Evolutionary conservation across 2,888 invertebrate genomes (phyloP), one percentile per base, ranked within the genome.

Genomic region (Hipparchia semele): DNA sequence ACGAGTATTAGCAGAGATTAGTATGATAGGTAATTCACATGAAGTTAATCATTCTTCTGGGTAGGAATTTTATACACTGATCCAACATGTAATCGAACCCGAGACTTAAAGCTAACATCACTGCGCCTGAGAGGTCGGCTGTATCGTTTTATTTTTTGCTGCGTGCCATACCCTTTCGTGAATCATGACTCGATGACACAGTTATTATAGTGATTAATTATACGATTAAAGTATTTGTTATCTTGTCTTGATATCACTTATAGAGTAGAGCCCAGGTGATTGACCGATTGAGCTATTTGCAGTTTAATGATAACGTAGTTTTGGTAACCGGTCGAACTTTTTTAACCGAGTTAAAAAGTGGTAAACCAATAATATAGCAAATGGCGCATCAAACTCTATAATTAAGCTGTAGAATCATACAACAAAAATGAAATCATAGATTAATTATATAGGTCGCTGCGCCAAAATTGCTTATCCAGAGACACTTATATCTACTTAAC

Each of bases 271-370:
- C 64, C 49, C 49, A 23, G 64, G 64, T 49, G 49, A 10, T 51
- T 64, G 64, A 64, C 64, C 64, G 64, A 64, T 64, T 64, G 64
- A 64, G 23, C n/a, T 13, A 49, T 64, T 49, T 51, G 49, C 8
- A 13, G 23, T 49, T 8, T 13, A 39, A 23, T 51, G 64, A 13
- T 62, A 62, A 46, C 13, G 13, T 51, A 49, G 1, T 45, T 64
- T 49, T 49, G 49, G 23, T 64, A 23, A 64, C 23, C 23, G 49
- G 56, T 56, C 13, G 6, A 56, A 56, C 13, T 6, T 56, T 39
- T 56, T 13, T 56, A n/a, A n/a, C 6, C 49, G 56, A 13, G n/a
- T 13, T 13, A 56, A n/a, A 49, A 49, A 49, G 6, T 7, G 6
- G 23, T 23, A 23, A 1, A 23, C 23, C 1, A 23, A 23, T 23